phyloP scores from a whole-genome alignment of 2,113 vertebrate species.

The Platycercus adscitus region DNA sequence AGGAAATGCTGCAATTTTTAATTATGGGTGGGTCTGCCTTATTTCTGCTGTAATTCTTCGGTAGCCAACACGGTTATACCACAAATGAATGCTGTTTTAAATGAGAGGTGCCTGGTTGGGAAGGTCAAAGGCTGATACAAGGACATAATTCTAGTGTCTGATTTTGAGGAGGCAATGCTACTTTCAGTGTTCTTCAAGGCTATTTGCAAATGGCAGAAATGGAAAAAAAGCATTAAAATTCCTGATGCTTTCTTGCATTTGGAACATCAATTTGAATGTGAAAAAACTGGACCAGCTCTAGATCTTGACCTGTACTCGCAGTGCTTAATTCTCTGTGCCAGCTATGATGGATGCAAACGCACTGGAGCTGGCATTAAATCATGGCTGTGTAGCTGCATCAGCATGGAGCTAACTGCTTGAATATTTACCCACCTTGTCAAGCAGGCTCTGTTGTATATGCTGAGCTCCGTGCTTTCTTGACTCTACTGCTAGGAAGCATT shows the following conservation, averaged over 20 bases:
- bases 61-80: background rate
- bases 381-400: background rate
- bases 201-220: background rate
- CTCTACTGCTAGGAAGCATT: background rate
- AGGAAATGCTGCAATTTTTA: background rate
- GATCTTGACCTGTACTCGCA: conserved; percentile 21
- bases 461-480: conserved; percentile 13
- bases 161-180: background rate
- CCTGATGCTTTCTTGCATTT: background rate
- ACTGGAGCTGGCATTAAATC: background rate
- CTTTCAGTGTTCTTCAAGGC: background rate
- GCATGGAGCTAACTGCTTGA: conserved; percentile 23
- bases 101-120: accelerated
- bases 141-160: background rate
- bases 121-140: background rate
- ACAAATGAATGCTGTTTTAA: background rate
- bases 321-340: conserved; percentile 15
- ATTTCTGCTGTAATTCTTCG: background rate
- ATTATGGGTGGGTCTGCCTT: background rate
- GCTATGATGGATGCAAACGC: background rate
- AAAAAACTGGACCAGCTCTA: background rate
- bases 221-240: background rate
- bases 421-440: conserved; percentile 7
- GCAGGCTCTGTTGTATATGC: background rate
- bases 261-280: background rate